Conservation (phyloP, 2,888 invertebrate genomes). For the Mantis religiosa region DNA sequence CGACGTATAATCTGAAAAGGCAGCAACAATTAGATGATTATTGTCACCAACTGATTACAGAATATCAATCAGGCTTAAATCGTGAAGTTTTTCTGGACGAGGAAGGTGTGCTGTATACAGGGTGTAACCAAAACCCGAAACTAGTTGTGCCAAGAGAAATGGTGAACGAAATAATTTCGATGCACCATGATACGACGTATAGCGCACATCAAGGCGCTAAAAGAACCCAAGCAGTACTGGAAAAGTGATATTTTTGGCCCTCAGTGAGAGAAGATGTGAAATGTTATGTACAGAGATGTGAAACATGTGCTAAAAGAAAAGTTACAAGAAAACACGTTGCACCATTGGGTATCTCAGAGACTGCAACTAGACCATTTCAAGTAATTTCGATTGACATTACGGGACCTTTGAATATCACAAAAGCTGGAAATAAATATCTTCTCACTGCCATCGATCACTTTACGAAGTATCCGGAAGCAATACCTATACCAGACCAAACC, state of each 20-base stretch:
- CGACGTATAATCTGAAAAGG: no score
- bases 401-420: no score
- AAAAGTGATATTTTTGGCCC: background rate
- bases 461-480: background rate
- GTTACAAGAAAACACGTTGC: background rate
- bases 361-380: background rate
- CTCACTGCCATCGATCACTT: no score
- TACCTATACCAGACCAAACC: constrained; percentile 33
- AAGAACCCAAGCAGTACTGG: background rate
- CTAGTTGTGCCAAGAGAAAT: background rate
- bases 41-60: no score
- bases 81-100: no score
- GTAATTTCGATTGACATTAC: constrained; percentile 23
- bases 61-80: no score
- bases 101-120: no score
- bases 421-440: no score
- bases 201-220: background rate
- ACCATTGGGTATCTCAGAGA: background rate
- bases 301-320: background rate
- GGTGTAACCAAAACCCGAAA: no score
- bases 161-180: background rate
- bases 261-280: no score
- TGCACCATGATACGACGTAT: background rate
- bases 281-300: constrained; percentile 8
- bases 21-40: no score